These are phyloP conservation scores for Lasioglossum calceatum DNA, from an alignment of 2,888 invertebrate species.

Conservation along the genomic window DNA sequence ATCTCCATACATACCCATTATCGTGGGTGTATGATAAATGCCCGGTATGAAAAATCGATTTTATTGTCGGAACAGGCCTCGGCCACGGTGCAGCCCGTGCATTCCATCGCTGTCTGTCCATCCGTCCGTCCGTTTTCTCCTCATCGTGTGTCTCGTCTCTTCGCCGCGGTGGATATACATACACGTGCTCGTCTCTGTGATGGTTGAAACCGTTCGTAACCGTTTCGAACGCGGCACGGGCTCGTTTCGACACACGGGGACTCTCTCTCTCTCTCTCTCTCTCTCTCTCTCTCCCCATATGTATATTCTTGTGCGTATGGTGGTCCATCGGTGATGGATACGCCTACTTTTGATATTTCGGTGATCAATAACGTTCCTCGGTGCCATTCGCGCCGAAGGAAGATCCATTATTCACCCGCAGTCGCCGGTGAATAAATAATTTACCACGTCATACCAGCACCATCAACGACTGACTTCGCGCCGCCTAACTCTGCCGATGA, in stretches of 20 bases:
- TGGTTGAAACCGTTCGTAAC: constrained; percentile 2
- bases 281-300: not conserved
- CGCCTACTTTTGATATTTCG: constrained; percentile 81
- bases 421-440: constrained; percentile 82
- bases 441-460: constrained; percentile 78
- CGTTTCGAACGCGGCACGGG: constrained; percentile 7
- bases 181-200: constrained; percentile 16
- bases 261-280: not conserved
- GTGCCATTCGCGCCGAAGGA: constrained; percentile 74
- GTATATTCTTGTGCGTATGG: constrained; percentile 46
- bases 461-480: constrained; percentile 74
- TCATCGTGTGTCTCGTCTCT: constrained; percentile 23
- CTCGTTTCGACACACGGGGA: constrained; percentile 57
- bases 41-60: constrained; percentile 74
- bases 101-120: constrained; percentile 64
- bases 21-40: constrained; percentile 72
- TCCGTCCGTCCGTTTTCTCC: constrained; percentile 37
- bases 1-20: constrained; percentile 70
- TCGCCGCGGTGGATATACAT: constrained; percentile 41
- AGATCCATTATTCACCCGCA: constrained; percentile 79
- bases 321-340: constrained; percentile 79
- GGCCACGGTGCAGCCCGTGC: constrained; percentile 49
- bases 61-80: constrained; percentile 68
- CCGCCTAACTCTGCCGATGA: constrained; percentile 52
- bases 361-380: constrained; percentile 80